A percentile compares a stretch with the other conserved stretches of the same genome.
Conservation (phyloP, 2,888 invertebrate genomes). For the Heliconius cydno region DNA sequence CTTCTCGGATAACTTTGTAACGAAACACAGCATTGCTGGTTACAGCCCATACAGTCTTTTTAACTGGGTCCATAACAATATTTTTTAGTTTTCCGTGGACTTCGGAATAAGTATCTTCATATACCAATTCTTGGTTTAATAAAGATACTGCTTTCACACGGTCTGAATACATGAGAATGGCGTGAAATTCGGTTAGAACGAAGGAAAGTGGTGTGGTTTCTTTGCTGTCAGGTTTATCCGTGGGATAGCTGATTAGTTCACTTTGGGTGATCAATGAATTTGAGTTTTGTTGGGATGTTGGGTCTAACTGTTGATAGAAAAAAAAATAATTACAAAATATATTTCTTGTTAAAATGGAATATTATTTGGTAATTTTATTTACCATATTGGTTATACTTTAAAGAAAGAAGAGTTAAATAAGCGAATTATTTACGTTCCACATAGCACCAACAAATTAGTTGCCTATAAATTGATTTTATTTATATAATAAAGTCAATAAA, state of each 20-base stretch:
- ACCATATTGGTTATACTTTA: no score
- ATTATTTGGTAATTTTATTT: neutral
- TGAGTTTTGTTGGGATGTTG: slow-evolving; percentile 76
- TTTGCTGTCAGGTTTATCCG: slow-evolving; percentile 64
- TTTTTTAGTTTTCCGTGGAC: slow-evolving; percentile 90
- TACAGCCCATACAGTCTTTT: slow-evolving; percentile 92
- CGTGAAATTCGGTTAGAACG: slow-evolving; percentile 95
- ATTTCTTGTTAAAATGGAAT: neutral
- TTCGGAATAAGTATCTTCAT: slow-evolving; percentile 93
- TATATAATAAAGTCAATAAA: no score
- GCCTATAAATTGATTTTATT: no score
- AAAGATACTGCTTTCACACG: slow-evolving; percentile 93
- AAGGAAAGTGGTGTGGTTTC: slow-evolving; percentile 87
- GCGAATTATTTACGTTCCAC: no score
- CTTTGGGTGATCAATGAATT: slow-evolving; percentile 77
- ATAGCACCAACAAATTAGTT: no score
- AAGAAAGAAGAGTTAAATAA: no score
- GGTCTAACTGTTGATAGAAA: slow-evolving; percentile 73
- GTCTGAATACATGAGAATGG: slow-evolving; percentile 91
- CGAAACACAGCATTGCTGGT: slow-evolving; percentile 93
- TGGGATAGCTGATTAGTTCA: slow-evolving; percentile 71
- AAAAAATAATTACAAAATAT: neutral
- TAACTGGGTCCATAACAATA: slow-evolving; percentile 90
- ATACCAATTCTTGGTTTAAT: slow-evolving; percentile 92
- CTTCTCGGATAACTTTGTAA: slow-evolving; percentile 92